Evolutionary conservation across 2,113 vertebrate genomes (phyloP), one percentile per base, ranked within the genome.

Genomic region (Psittacus erithacus): DNA sequence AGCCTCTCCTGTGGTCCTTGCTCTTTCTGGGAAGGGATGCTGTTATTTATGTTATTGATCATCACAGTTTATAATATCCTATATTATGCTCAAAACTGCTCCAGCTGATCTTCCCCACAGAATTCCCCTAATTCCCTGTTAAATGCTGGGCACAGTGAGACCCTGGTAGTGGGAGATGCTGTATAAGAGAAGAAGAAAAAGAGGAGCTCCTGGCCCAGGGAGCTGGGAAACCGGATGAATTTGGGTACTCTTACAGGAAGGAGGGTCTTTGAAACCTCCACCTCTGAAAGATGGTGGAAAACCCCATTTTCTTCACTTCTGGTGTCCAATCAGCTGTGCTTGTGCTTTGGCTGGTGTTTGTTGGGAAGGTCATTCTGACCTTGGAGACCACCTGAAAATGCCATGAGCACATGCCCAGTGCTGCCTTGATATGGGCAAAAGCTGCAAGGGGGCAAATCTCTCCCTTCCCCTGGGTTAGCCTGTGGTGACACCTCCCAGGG

Each of bases 371-470:
- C 19, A 31, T n/a, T 35, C 23, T 29, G 27, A 43, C 2, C n/a
- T 63, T 6, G 7, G 52, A 29, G 46, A 43, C 27, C 53, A 60
- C 68, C 25, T 31, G 6, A 46, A 75, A 59, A 33, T 0, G 1
- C 18, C 22, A 3, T 0, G 0, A 63, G 29, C 1, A 0, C 8
- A 0, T 33, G 38, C 5, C 31, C n/a, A 31, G 39, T 0, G 2
- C 25, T n/a, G 67, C 33, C 5, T 31, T 0, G 5, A 5, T 8
- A 7, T 1, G 27, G 4, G 2, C 49, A 14, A 60, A 35, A 15
- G 7, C 11, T 8, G 7, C 1, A 3, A 3, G 47, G 38, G 53
- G 19, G 17, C 50, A 8, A 55, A 47, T 27, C 31, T 7, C 9
- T 35, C 47, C 74, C 59, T 52, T 14, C 11, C 2, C 33, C 44